These are phyloP conservation scores for Otus scops DNA, from an alignment of 2,797 vertebrate genomes.

Conservation along the genomic window DNA sequence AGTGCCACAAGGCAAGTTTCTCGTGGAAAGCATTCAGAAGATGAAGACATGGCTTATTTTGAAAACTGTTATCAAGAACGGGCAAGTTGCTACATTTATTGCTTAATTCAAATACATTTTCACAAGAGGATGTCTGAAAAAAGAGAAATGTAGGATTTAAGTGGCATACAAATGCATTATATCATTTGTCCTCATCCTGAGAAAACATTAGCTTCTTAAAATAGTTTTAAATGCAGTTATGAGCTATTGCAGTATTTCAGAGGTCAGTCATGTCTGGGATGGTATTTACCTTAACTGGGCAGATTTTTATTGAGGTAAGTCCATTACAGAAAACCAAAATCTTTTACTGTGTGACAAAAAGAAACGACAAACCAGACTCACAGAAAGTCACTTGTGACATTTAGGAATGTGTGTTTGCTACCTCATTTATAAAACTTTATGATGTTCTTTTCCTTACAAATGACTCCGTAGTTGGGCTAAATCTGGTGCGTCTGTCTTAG, in stretches of 20 bases:
- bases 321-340: background rate
- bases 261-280: background rate
- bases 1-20: conserved; percentile 52
- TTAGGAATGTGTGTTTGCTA: background rate
- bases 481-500: background rate
- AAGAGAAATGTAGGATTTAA: background rate
- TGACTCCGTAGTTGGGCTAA: background rate
- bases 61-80: conserved; percentile 78
- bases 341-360: background rate
- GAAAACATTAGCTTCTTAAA: background rate
- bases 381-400: background rate
- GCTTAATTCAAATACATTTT: conserved; percentile 3
- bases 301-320: background rate
- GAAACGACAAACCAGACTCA: background rate
- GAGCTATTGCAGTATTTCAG: background rate
- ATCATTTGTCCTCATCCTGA: background rate
- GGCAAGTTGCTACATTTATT: conserved; percentile 56
- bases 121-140: background rate
- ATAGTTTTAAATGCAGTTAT: background rate
- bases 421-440: background rate
- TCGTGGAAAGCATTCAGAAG: conserved; percentile 62
- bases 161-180: background rate
- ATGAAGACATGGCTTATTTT: conserved; percentile 80
- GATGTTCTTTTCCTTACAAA: background rate
- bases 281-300: background rate